Base-by-base conservation (phyloP, 2,113 vertebrate species). In the Leptocoma aspasia region DNA sequence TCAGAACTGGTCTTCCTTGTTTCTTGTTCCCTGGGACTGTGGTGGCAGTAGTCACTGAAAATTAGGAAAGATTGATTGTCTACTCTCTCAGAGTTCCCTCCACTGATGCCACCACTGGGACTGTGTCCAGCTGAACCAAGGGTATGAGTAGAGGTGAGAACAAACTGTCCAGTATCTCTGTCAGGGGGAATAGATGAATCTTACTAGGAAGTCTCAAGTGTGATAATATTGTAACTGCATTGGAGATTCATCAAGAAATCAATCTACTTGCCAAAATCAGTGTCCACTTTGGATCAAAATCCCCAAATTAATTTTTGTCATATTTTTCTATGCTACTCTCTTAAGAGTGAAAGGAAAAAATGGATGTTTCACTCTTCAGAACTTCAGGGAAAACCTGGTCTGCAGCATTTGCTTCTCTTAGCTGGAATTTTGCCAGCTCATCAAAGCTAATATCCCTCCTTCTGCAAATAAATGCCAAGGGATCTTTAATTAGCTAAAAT, bases 401-500 rank as follows among this genome's bases (percentile, higher is more conserved):
- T 91, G 72, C 39, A 47, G 7, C 23, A 45, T 90, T 91, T 86
- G 7, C 59, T 88, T 80, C 33, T 82, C n/a, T 86, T 80, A 77
- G 19, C 50, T 89, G 88, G 80, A 81, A 19, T 75, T 80, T 59
- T 59, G 49, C 79, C 88, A 90, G n/a, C n/a, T 89, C 65, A 68
- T 84, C 76, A 86, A 70, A 92, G 47, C 49, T 93, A 89, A 90
- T 81, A 92, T 78, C 41, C 28, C 31, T 90, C 49, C 56, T 90
- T 86, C 86, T 83, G 53, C 76, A 95, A 86, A 93, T 84, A 96
- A 95, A 94, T 90, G 60, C 44, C 85, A 84, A 90, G 68, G 82
- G 90, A 94, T 86, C 56, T 83, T 93, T 88, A 96, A 94, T 95
- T 95, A 96, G 72, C 49, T 89, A 56, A 96, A 96, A 94, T 60